Evolutionary conservation across 2,888 invertebrate genomes (phyloP).

Genomic region (Lamproptera curius): DNA sequence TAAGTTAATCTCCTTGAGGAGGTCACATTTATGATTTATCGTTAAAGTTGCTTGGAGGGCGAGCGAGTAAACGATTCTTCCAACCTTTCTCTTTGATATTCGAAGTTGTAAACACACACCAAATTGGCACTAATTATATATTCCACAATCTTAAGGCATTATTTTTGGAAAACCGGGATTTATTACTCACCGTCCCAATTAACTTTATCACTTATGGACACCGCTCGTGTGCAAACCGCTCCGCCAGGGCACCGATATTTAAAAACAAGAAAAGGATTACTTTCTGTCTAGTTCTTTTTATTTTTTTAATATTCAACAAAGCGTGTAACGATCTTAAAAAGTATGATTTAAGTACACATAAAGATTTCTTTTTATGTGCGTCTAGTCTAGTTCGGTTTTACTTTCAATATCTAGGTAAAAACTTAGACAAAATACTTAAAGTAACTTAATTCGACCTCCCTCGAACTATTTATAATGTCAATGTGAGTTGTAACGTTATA

Average conservation of each 20-base stretch:
- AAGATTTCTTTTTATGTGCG: no score
- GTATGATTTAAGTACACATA: no score
- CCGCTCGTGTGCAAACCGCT: neutral
- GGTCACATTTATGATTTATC: slow-evolving; percentile 20
- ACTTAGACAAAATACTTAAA: neutral
- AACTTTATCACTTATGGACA: slow-evolving; percentile 10
- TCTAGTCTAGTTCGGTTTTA: no score
- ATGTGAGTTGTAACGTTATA: neutral
- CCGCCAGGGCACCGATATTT: neutral
- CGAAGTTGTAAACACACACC: slow-evolving; percentile 27
- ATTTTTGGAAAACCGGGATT: slow-evolving; percentile 19
- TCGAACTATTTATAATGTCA: neutral
- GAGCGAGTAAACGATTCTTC: slow-evolving; percentile 16
- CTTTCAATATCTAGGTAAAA: no score
- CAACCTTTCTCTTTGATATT: slow-evolving; percentile 28
- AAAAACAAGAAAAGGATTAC: no score
- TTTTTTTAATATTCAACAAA: no score
- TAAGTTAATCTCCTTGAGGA: slow-evolving; percentile 17
- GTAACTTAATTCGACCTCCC: neutral
- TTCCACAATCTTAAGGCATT: slow-evolving; percentile 17
- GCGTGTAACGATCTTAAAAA: no score
- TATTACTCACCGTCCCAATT: slow-evolving; percentile 17
- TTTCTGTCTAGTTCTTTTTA: no score
- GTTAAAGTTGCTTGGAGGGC: slow-evolving; percentile 18
- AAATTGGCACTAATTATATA: slow-evolving; percentile 28